A percentile compares a stretch with the other conserved stretches of the same genome.
Conservation (phyloP, 1,140 invertebrate genomes). For the Hylaeus volcanicus region DNA sequence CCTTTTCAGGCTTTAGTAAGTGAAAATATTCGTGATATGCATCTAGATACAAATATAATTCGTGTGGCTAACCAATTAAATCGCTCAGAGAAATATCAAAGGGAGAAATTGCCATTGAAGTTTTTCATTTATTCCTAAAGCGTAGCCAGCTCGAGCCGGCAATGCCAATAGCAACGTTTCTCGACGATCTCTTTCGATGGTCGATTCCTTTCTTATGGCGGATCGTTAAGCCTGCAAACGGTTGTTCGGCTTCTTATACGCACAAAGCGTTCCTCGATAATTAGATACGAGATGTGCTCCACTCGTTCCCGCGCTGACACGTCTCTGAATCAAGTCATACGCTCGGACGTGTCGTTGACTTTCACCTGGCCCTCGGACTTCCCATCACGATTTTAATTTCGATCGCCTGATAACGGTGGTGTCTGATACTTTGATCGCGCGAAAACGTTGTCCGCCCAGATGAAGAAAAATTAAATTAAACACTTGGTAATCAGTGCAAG, state of each 20-base stretch:
- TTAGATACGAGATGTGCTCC: slow-evolving; percentile 64
- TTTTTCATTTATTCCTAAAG: no score
- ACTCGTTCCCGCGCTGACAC: slow-evolving; percentile 22
- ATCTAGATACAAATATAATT: no score
- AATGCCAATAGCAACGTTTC: background rate
- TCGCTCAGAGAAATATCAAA: no score
- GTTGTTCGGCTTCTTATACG: slow-evolving; percentile 67
- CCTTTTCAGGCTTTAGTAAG: no score
- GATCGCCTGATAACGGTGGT: slow-evolving; percentile 22
- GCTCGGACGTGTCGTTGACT: slow-evolving; percentile 13
- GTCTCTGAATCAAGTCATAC: background rate
- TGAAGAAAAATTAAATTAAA: background rate
- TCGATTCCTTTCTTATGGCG: slow-evolving; percentile 58
- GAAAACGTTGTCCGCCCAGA: background rate
- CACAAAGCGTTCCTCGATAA: slow-evolving; percentile 74
- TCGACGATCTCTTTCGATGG: background rate
- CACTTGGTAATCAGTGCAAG: no score
- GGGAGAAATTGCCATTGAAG: no score
- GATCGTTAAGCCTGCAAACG: slow-evolving; percentile 67
- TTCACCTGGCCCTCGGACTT: slow-evolving; percentile 39
- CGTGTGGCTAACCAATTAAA: no score
- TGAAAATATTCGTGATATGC: no score
- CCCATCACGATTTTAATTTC: slow-evolving; percentile 42
- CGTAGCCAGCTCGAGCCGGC: no score
- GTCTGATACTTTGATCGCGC: slow-evolving; percentile 12